These are phyloP conservation scores for Xanthorhoe designata DNA, from an alignment of 2,888 invertebrate species.

Conservation along the genomic window DNA sequence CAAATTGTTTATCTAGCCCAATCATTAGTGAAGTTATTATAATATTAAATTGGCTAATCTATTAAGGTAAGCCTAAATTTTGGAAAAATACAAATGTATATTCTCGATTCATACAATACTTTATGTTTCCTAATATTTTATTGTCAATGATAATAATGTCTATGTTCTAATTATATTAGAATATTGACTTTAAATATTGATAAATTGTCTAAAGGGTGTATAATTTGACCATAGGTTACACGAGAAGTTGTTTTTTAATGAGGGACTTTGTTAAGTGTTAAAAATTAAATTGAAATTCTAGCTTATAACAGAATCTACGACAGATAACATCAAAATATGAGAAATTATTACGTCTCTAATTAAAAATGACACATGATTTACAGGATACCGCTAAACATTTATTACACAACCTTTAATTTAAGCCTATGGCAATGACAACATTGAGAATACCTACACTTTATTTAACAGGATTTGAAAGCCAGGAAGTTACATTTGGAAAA, in stretches of 20 bases:
- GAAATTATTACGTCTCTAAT: conserved; percentile 21
- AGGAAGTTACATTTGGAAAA: not conserved
- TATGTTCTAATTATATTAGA: conserved; percentile 28
- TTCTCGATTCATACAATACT: conserved; percentile 33
- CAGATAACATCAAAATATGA: conserved; percentile 30
- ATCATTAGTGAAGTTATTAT: conserved; percentile 51
- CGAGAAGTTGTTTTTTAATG: no score
- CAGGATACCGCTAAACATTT: conserved; percentile 34
- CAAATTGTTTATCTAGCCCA: conserved; percentile 50
- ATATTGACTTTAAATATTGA: conserved; percentile 47
- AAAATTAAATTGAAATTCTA: no score
- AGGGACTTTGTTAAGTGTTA: no score
- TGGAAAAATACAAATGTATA: conserved; percentile 66
- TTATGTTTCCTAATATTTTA: conserved; percentile 8
- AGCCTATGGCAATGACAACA: conserved; percentile 48
- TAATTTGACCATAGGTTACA: conserved; percentile 1
- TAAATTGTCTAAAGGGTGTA: conserved; percentile 33
- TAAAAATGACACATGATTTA: conserved; percentile 21
- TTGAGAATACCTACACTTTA: conserved; percentile 2
- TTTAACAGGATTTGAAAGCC: not conserved
- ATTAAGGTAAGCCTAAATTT: conserved; percentile 59
- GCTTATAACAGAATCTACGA: conserved; percentile 14
- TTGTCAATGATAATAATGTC: conserved; percentile 40
- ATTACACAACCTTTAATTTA: conserved; percentile 71
- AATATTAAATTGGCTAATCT: conserved; percentile 55